Evolutionary conservation across 1,140 invertebrate genomes (phyloP).

Genomic region (Drosophila nigrodunni): DNA sequence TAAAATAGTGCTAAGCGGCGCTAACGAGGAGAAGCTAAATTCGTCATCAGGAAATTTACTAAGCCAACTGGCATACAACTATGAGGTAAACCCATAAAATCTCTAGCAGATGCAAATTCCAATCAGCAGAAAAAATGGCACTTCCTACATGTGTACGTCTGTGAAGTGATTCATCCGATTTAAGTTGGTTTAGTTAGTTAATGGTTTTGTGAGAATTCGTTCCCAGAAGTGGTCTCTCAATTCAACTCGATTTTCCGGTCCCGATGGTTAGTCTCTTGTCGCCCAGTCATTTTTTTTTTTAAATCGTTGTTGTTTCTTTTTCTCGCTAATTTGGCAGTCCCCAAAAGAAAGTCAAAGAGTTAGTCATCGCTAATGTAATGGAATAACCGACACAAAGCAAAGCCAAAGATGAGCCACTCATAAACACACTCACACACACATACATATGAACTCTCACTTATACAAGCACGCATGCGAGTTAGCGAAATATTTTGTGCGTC

Average conservation of each 20-base stretch:
- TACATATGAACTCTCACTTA: constrained; percentile 3
- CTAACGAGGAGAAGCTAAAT: constrained; percentile 53
- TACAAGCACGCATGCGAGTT: constrained; percentile 41
- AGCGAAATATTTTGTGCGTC: constrained; percentile 17
- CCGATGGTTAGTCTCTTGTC: constrained; percentile 1
- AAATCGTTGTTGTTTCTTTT: constrained; percentile 7
- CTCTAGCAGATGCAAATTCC: constrained; percentile 15
- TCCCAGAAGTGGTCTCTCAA: constrained; percentile 42
- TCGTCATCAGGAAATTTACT: constrained; percentile 63
- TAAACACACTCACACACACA: not conserved
- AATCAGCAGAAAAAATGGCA: constrained; percentile 27
- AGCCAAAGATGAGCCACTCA: constrained; percentile 32
- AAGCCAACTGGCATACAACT: constrained; percentile 58
- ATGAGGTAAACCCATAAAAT: constrained; percentile 68
- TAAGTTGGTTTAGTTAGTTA: constrained; percentile 29
- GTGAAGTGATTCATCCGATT: constrained; percentile 39
- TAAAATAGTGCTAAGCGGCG: constrained; percentile 81
- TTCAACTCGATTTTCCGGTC: constrained; percentile 58
- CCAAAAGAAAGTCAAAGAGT: constrained; percentile 52
- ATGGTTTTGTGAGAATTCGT: constrained; percentile 16
- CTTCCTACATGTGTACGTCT: constrained; percentile 18
- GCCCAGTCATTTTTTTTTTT: constrained; percentile 10
- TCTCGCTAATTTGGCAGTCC: constrained; percentile 45
- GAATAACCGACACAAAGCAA: constrained; percentile 34
- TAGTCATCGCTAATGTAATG: constrained; percentile 42